Base-by-base conservation (phyloP, 2,888 invertebrate species). In the Perithous albicinctus region DNA sequence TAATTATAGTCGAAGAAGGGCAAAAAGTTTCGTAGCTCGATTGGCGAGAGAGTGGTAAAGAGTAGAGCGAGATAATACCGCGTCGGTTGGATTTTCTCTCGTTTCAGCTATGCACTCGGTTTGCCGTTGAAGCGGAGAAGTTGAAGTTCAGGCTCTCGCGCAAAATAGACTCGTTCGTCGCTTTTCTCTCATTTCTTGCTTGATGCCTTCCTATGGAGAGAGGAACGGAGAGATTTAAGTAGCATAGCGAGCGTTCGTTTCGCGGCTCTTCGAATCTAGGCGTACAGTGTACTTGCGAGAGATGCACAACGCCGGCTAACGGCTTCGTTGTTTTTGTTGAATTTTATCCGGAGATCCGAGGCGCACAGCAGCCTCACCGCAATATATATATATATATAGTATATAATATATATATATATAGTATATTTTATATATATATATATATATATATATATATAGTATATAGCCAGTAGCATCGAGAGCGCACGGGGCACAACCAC, bases 281-380 rank as follows among this genome's bases (percentile, higher is more conserved):
- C 56, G 54, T 8, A 66, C 51, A 18, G 59, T 35, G 38, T 46
- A 51, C 35, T 51, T 20, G 59, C 48, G 20, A 32, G 20, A 15
- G 32, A 73, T 74, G 56, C 63, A n/a, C n/a, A 73, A 76, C 85
- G 74, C 54, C 84, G 84, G 86, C 87, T 89, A 89, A 89, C 89
- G 89, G 89, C 87, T 88, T 87, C 86, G 83, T 87, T 87, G 86
- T 89, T 89, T 89, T 88, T 89, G 87, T 88, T 87, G 87, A 86
- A 88, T 89, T 88, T 88, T 89, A 89, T 89, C 67, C 51, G 73
- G 67, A 73, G 77, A 80, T 76, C 73, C 80, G 80, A 73, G n/a
- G 41, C 41, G 69, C 61, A 76, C 77, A 51, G 43, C 79, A 56
- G 73, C 72, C 23, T 77, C 32, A 5, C n/a, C n/a, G n/a, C n/a